Evolutionary conservation across 2,888 invertebrate species (phyloP).

Genomic region (Trilocha varians): DNA sequence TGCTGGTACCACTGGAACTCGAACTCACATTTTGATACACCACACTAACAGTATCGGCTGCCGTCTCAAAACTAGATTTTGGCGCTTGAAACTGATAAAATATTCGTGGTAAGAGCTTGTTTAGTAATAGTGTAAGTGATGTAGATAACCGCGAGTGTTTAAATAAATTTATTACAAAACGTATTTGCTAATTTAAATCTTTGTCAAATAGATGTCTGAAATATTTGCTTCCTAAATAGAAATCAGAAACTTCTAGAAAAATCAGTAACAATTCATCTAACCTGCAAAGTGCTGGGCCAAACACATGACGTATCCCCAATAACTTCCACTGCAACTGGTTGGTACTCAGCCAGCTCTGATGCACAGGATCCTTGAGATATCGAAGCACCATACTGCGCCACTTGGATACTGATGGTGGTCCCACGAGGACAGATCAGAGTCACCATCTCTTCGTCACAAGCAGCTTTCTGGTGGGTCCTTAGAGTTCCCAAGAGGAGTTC

Average conservation of each 20-base stretch:
- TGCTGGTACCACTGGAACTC: too few relatives aligned
- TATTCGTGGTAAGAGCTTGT: too few relatives aligned
- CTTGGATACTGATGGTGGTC: slow-evolving; percentile 91
- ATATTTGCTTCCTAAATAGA: too few relatives aligned
- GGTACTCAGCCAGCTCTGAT: slow-evolving; percentile 64
- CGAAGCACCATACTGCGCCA: slow-evolving; percentile 90
- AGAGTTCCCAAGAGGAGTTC: slow-evolving; percentile 92
- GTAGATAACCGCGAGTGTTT: too few relatives aligned
- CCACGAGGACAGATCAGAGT: slow-evolving; percentile 91
- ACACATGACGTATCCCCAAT: slow-evolving; percentile 80
- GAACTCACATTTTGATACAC: too few relatives aligned
- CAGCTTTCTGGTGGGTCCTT: slow-evolving; percentile 91
- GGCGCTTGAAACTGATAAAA: too few relatives aligned
- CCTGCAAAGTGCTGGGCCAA: slow-evolving; percentile 86
- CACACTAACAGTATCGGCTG: too few relatives aligned
- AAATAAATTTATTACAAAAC: too few relatives aligned
- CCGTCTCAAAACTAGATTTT: too few relatives aligned
- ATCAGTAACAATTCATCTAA: slow-evolving; percentile 40
- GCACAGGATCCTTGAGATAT: slow-evolving; percentile 63
- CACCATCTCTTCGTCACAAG: slow-evolving; percentile 93
- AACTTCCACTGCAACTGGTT: slow-evolving; percentile 64
- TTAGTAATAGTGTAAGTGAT: too few relatives aligned
- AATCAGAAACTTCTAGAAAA: background rate
- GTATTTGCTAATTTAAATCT: too few relatives aligned
- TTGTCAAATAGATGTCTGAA: too few relatives aligned